Evolutionary conservation across 2,888 invertebrate genomes (phyloP).

Genomic region (Pterobdella sp.): DNA sequence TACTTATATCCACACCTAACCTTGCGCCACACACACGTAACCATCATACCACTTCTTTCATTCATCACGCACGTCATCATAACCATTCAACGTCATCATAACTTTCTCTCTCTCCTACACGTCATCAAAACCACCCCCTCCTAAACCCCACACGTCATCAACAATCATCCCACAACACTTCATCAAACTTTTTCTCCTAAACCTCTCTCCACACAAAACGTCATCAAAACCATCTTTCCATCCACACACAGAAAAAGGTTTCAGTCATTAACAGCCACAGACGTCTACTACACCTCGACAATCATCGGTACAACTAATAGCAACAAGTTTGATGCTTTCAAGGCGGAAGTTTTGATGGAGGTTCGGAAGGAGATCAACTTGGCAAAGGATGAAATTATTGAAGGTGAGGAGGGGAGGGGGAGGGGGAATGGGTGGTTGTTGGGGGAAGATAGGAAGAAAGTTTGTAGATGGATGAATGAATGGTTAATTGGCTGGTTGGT

Average conservation of each 20-base stretch:
- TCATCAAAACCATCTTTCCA: neutral
- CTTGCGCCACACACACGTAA: neutral
- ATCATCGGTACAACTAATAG: neutral
- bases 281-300: slow-evolving; percentile 2
- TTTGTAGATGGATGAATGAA: neutral
- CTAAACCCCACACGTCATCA: neutral
- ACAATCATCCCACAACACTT: neutral
- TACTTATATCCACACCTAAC: too few species aligned
- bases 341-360: slow-evolving; percentile 13
- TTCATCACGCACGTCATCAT: neutral
- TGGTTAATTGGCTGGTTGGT: neutral
- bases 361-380: slow-evolving; percentile 25
- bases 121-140: neutral
- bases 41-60: neutral
- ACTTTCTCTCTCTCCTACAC: neutral
- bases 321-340: slow-evolving; percentile 10
- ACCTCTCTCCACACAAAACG: too few species aligned
- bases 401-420: neutral
- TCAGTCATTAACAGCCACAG: slow-evolving; percentile 22
- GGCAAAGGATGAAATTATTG: slow-evolving; percentile 23
- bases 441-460: neutral
- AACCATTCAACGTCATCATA: neutral
- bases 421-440: neutral
- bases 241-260: slow-evolving; percentile 22
- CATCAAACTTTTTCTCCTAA: neutral